Base-by-base conservation (phyloP, 2,888 invertebrate genomes). In the Eristalis pertinax region DNA sequence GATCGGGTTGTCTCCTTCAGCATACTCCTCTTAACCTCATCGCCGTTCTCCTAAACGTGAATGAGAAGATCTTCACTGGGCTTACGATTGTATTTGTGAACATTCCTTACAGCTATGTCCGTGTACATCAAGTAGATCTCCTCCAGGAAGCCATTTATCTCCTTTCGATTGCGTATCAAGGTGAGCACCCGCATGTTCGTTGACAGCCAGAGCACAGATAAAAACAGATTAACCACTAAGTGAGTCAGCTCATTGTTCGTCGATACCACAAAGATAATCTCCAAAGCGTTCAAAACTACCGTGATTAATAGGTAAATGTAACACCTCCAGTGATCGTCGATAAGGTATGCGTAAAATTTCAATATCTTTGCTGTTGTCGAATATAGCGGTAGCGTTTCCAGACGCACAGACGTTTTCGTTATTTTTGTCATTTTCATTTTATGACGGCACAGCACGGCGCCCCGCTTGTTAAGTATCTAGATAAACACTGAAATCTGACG, bases 301-400 rank as follows among this genome's bases (percentile, higher is more conserved):
- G 78, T 78, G 1, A 32, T n/a, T 0, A 32, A 24, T 0, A 78
- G 24, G 32, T 29, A 82, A 35, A 81, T 43, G 10, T 86, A 86
- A 41, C 78, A 82, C 29, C 86, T 60, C 86, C 86, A 86, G 65
- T 82, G 81, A 19, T 78, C 78, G n/a, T 78, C 86, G 19, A 78
- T 62, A 15, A 78, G 73, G 13, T 72, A 86, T 1, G 82, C 86
- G 60, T 65, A 86, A 15, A 86, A 86, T 78, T 86, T 86, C 11
- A 74, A 58, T 62, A 86, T 74, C 43, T 86, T 86, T 15, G 70
- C 86, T 19, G 86, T 86, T n/a, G 65, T 70, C 29, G 86, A 82
- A 8, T 67, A 81, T 63, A 86, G 22, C 3, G 86, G 86, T 4
- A 85, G 60, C 26, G 68, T 85, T 69, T 85, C 85, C n/a, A 85